Percentiles rank a stretch among this genome's conserved stretches.
These are phyloP conservation scores for Drosophila mulleri DNA, from an alignment of 2,888 invertebrate genomes.

Conservation along the genomic window DNA sequence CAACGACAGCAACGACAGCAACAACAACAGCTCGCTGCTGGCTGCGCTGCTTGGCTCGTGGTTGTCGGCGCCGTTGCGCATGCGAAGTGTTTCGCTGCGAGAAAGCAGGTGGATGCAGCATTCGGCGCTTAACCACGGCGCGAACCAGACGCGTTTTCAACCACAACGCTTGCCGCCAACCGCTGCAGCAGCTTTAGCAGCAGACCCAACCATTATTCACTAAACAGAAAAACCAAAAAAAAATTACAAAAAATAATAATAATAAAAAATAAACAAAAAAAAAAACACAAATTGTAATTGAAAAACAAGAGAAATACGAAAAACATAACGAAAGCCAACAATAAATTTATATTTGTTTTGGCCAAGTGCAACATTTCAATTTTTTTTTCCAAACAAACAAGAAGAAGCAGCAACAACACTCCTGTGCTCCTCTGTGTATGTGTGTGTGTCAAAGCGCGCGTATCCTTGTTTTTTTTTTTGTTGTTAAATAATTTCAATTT, in stretches of 20 bases:
- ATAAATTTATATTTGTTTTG: conserved; percentile 4
- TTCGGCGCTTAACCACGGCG: conserved; percentile 85
- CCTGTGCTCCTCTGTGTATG: conserved; percentile 22
- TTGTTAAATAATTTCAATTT: conserved; percentile 18
- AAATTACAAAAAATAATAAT: conserved; percentile 19
- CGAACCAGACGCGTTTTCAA: conserved; percentile 84
- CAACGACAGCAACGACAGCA: conserved; percentile 14
- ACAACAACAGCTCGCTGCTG: conserved; percentile 19
- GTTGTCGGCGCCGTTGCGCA: conserved; percentile 76
- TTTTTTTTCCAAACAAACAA: conserved; percentile 8
- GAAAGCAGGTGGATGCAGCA: conserved; percentile 86
- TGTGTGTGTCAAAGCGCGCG: conserved; percentile 26
- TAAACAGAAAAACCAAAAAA: background rate
- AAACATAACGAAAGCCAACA: conserved; percentile 16
- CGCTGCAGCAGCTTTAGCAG: conserved; percentile 23
- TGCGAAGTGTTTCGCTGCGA: conserved; percentile 85
- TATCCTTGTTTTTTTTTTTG: conserved; percentile 28
- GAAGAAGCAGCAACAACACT: conserved; percentile 15
- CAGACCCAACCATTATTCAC: conserved; percentile 4
- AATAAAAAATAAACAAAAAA: background rate
- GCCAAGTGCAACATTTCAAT: conserved; percentile 4
- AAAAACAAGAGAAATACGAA: conserved; percentile 5
- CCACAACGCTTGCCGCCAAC: conserved; percentile 47
- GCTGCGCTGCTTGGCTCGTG: conserved; percentile 53
- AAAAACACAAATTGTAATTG: background rate